These are phyloP conservation scores for Oikopleura albicans DNA, from an alignment of 23 tunicate genomes.

Conservation along the genomic window DNA sequence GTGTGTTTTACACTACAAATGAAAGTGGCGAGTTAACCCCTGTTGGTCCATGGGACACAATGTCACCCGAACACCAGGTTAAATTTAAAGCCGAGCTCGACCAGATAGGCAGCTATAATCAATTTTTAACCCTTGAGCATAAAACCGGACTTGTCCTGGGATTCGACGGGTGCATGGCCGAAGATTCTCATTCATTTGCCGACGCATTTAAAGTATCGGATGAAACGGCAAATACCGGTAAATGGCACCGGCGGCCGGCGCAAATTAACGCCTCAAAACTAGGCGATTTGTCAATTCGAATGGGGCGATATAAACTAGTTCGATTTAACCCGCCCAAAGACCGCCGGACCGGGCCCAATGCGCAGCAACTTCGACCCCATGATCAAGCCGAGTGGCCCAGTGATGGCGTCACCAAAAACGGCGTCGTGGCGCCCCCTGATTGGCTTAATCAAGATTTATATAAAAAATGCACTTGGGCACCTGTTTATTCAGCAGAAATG, in stretches of 20 bases:
- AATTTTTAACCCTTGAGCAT: not conserved
- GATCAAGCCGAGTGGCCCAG: not conserved
- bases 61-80: not conserved
- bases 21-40: not conserved
- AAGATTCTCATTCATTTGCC: conserved; percentile 8
- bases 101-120: not conserved
- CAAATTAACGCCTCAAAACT: not conserved
- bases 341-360: not conserved
- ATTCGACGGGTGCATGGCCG: conserved; percentile 12
- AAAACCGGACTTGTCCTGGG: conserved; percentile 6
- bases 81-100: not conserved
- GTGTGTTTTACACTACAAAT: not conserved
- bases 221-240: not conserved
- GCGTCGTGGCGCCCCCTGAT: not conserved
- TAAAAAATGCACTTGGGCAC: conserved; percentile 6
- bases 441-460: conserved; percentile 3
- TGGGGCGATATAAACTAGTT: conserved; percentile 5
- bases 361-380: conserved; percentile 4
- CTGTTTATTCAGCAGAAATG: not conserved
- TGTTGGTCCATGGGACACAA: not conserved
- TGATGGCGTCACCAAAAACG: not conserved
- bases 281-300: not conserved
- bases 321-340: conserved; percentile 5
- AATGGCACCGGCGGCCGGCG: not conserved
- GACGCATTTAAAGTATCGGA: not conserved